Evolutionary conservation across 2,888 invertebrate genomes (phyloP), one percentile per base, ranked within the genome.

Genomic region (Mesorhabditis spiculigera): DNA sequence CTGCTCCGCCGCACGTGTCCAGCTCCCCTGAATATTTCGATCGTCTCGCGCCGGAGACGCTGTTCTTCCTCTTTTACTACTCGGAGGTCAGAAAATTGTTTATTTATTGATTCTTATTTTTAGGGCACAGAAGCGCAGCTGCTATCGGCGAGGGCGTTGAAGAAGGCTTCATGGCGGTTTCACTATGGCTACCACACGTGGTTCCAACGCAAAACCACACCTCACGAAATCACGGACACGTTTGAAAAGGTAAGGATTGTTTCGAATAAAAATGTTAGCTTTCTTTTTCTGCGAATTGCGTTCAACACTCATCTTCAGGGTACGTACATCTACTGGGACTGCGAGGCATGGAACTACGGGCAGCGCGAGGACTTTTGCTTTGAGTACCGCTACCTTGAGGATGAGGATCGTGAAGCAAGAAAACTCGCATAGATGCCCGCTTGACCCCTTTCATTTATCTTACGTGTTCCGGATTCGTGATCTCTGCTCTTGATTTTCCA

Each of bases 341-440:
- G n/a, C 58, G 58, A 50, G n/a, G n/a, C 8, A n/a, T 50, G 58
- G 58, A 94, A 94, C 90, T 96, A 97, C 90, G 91, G 95, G 87
- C 95, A 95, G 89, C 96, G 96, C 89, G 96, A 97, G 90, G 95
- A 95, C 89, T 97, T 97, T 90, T 96, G 95, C 86, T 97, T 97
- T 90, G 96, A 97, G 91, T 97, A 97, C 90, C 93, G 95, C 92
- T 97, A 94, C 92, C 92, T 97, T 91, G 97, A 97, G 90, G 96
- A 97, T 90, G 91, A 95, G 89, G 96, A 97, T 91, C 91, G 97
- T 90, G n/a, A 13, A 50, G 58, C n/a, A 28, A 28, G 28, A 28
- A 28, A 28, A 28, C 28, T 28, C 28, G 28, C 28, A 28, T 28
- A 28, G 28, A 28, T 28, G 28, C 28, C 28, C 28, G 28, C 28